Evolutionary conservation across 2,888 invertebrate genomes (phyloP), one percentile per base, ranked within the genome.

Genomic region (Anticlea derivata): DNA sequence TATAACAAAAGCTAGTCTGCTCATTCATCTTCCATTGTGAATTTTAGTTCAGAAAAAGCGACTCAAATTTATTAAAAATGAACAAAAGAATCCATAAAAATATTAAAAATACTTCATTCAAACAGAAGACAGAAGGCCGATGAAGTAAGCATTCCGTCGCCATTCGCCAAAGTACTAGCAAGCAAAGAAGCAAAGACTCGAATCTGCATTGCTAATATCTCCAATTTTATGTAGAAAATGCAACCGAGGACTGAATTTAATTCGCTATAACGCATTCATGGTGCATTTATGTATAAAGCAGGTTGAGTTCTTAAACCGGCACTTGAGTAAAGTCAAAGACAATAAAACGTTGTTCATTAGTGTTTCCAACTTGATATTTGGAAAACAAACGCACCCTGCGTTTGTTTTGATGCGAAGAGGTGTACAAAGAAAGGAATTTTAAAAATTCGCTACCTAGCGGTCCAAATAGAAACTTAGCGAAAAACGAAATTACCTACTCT

Each of bases 201-300:
- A 64, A 85, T 86, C 75, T 82, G 80, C 81, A 81, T 80, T 84
- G 83, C 86, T 80, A 86, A 87, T 84, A 74, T 71, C 73, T 70
- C 70, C 77, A 75, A 80, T 83, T 83, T 84, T 80, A 82, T 80
- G 78, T 83, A 78, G 77, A 81, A 78, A 78, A 70, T 82, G 78
- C 85, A 83, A 75, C 78, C 68, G 68, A 69, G 64, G 71, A 69
- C 73, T 71, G 76, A 75, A 76, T 78, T 78, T 72, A 74, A 79
- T 79, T 71, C 65, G 55, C 70, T 68, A 69, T 73, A 76, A 72
- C 68, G 75, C 73, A 71, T 77, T 73, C 72, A 66, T 41, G 46
- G 11, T 20, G 24, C 41, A 37, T 17, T 46, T 22, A 12, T 10
- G 2, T 17, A 26, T 29, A 31, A 40, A 46, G 7, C 46, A 24